phyloP scores from a whole-genome alignment of 2,888 invertebrate genomes.

The Polyommatus icarus region DNA sequence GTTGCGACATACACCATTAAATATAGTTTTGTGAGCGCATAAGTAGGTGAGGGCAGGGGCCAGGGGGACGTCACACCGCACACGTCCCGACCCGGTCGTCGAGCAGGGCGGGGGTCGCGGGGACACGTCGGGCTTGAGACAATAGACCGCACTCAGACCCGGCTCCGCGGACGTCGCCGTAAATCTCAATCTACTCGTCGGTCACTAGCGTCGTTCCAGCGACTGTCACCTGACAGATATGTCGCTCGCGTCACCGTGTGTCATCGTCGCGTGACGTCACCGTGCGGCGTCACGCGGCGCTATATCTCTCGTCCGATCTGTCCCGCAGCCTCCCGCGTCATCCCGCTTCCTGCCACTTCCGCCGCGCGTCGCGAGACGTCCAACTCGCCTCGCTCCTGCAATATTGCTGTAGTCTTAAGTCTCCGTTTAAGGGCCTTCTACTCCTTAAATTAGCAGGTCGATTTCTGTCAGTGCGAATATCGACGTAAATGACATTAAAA shows the following conservation, averaged over 20 bases:
- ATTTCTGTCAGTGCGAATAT: no score
- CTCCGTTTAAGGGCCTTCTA: no score
- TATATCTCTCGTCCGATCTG: conserved; percentile 26
- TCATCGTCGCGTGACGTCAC: conserved; percentile 20
- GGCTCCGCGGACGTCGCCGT: background rate
- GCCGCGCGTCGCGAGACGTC: background rate
- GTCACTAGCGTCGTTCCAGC: background rate
- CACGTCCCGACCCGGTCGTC: background rate
- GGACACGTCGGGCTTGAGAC: background rate
- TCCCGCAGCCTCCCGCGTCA: background rate
- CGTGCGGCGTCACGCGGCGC: background rate
- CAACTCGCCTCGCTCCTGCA: background rate
- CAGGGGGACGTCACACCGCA: background rate
- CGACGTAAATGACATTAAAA: no score
- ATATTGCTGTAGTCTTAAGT: no score
- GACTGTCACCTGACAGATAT: conserved; percentile 1
- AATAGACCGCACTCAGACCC: background rate
- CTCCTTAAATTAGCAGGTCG: no score
- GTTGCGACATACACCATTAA: background rate
- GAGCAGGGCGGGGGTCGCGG: background rate
- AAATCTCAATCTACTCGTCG: background rate
- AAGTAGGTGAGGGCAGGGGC: conserved; percentile 1
- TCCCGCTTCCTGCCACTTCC: background rate
- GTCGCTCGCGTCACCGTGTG: background rate
- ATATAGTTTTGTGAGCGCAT: background rate